Percentiles rank a stretch among this genome's conserved stretches.
Conservation (phyloP, 2,888 invertebrate species). For the Lycophotia porphyrea region DNA sequence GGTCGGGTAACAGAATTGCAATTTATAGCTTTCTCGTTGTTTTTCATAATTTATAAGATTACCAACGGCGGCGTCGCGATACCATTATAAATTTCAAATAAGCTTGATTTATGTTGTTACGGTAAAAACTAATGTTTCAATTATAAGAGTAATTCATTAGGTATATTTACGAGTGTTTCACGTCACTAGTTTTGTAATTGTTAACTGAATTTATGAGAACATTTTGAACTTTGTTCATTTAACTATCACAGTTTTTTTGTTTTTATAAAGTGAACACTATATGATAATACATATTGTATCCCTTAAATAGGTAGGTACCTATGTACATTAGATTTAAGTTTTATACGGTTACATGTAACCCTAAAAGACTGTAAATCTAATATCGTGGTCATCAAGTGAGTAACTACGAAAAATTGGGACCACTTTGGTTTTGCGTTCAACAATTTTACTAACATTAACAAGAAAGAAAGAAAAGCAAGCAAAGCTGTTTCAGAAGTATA, state of each 20-base stretch:
- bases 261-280: not conserved
- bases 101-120: slow-evolving; percentile 78
- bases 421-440: not conserved
- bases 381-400: not conserved
- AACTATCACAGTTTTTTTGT: not conserved
- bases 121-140: slow-evolving; percentile 74
- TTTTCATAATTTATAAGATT: slow-evolving; percentile 86
- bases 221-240: not conserved
- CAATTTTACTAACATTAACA: not conserved
- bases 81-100: slow-evolving; percentile 82
- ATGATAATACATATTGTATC: no score
- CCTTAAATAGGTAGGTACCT: no score
- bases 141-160: slow-evolving; percentile 40
- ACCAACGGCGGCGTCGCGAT: slow-evolving; percentile 73
- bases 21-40: slow-evolving; percentile 84
- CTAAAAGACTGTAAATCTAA: not conserved
- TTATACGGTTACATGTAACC: not conserved
- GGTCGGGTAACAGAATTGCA: slow-evolving; percentile 75
- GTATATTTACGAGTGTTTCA: not conserved
- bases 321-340: no score
- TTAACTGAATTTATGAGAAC: not conserved
- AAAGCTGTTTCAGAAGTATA: not conserved
- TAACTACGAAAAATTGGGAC: not conserved
- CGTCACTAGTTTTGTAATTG: not conserved
- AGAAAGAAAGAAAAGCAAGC: not conserved